Conservation (phyloP, 2,797 vertebrate genomes). For the Meda fulgida region DNA sequence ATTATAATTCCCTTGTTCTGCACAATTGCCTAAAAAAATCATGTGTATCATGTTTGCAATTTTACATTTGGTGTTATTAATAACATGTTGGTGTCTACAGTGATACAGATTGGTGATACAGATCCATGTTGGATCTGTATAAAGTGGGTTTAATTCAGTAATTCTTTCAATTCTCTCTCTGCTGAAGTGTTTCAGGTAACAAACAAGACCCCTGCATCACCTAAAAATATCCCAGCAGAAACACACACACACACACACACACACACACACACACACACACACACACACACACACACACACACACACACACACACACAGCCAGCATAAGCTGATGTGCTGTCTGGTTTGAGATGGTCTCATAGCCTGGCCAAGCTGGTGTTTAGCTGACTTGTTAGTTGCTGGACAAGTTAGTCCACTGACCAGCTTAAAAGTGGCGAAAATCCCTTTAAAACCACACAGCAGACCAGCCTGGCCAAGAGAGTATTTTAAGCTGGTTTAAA, state of each 20-base stretch:
- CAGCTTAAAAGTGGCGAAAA: neutral
- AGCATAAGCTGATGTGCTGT: neutral
- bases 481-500: neutral
- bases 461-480: neutral
- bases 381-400: constrained; percentile 4
- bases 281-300: too few relatives aligned
- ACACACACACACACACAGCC: neutral
- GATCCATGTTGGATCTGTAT: neutral
- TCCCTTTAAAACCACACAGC: neutral
- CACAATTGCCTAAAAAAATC: neutral
- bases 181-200: neutral
- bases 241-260: too few relatives aligned
- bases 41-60: neutral
- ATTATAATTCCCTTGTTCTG: neutral
- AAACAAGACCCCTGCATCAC: neutral
- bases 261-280: neutral
- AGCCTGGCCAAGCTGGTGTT: constrained; percentile 21
- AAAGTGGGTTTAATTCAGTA: neutral
- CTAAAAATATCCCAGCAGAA: neutral
- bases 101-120: too few relatives aligned
- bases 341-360: constrained; percentile 11
- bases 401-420: neutral
- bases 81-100: too few relatives aligned
- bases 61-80: neutral
- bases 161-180: neutral